Conservation (phyloP, 2,113 vertebrate species). For the Cynoglossus semilaevis region DNA sequence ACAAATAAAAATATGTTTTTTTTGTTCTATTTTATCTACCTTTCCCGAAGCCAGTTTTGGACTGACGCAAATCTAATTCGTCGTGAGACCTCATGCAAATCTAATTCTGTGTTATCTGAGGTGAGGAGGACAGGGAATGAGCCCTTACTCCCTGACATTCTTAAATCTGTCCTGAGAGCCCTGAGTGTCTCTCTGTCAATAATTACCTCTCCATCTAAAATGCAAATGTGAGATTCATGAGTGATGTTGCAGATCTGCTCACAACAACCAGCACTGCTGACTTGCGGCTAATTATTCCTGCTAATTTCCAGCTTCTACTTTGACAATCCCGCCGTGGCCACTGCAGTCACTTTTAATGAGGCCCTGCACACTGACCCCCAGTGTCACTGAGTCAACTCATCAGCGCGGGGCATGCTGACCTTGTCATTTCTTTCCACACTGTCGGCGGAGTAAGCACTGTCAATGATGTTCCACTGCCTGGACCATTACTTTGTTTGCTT, state of each 20-base stretch:
- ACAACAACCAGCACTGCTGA: background rate
- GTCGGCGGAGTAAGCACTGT: background rate
- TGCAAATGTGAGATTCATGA: background rate
- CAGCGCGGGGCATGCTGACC: slow-evolving; percentile 1
- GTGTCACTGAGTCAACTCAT: background rate
- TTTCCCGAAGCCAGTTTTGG: too few relatives aligned
- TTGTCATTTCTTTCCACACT: slow-evolving; percentile 1
- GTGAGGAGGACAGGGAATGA: too few relatives aligned
- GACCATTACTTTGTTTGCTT: slow-evolving; percentile 2
- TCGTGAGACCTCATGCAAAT: too few relatives aligned
- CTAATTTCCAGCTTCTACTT: background rate
- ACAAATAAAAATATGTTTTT: too few relatives aligned
- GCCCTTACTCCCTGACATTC: too few relatives aligned
- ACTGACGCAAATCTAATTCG: too few relatives aligned
- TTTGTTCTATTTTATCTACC: too few relatives aligned
- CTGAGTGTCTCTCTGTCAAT: too few relatives aligned
- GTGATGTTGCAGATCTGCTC: background rate
- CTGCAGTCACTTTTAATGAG: slow-evolving; percentile 1
- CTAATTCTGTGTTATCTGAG: too few relatives aligned
- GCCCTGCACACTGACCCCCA: background rate
- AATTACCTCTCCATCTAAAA: too few relatives aligned
- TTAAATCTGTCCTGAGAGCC: too few relatives aligned
- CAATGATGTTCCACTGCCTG: background rate
- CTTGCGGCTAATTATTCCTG: background rate
- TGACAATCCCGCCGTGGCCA: background rate